phyloP scores from a whole-genome alignment of 1,140 invertebrate genomes.

The Mamestra configurata region DNA sequence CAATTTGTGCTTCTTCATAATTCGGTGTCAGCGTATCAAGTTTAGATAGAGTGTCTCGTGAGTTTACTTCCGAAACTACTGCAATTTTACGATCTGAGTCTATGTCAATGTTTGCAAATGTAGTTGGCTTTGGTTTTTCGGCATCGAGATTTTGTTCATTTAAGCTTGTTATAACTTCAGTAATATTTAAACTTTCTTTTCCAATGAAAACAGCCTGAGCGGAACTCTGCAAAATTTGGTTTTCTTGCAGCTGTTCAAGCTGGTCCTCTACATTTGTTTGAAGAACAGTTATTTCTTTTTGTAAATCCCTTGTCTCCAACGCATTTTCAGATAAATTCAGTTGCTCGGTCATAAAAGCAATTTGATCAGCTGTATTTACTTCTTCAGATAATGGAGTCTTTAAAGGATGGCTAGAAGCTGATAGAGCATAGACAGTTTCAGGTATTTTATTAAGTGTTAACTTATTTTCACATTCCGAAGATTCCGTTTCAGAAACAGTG shows the following conservation, averaged over 20 bases:
- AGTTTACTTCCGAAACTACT: conserved; percentile 68
- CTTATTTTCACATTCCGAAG: conserved; percentile 72
- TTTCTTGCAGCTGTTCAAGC: conserved; percentile 64
- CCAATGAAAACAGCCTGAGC: conserved; percentile 65
- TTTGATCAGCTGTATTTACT: conserved; percentile 74
- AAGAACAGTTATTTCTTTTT: conserved; percentile 76
- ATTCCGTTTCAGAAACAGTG: conserved; percentile 70
- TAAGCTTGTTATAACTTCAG: conserved; percentile 68
- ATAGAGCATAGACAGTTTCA: conserved; percentile 60
- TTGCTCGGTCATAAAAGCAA: conserved; percentile 59
- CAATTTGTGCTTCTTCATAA: conserved; percentile 68
- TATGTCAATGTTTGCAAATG: conserved; percentile 70
- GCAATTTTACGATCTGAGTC: conserved; percentile 75
- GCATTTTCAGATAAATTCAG: conserved; percentile 62
- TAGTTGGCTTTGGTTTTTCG: conserved; percentile 52
- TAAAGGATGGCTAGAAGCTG: conserved; percentile 68
- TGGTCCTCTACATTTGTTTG: conserved; percentile 76
- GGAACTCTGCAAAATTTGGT: conserved; percentile 55
- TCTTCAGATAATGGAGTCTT: conserved; percentile 73
- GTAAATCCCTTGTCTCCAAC: conserved; percentile 67
- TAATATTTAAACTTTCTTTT: conserved; percentile 77
- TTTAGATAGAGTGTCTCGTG: conserved; percentile 64
- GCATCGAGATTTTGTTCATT: conserved; percentile 62
- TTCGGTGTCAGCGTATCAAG: conserved; percentile 56
- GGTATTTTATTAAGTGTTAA: conserved; percentile 65